Percentiles rank a stretch among this genome's conserved stretches.
phyloP scores from a whole-genome alignment of 2,113 vertebrate genomes.

The Perca flavescens region DNA sequence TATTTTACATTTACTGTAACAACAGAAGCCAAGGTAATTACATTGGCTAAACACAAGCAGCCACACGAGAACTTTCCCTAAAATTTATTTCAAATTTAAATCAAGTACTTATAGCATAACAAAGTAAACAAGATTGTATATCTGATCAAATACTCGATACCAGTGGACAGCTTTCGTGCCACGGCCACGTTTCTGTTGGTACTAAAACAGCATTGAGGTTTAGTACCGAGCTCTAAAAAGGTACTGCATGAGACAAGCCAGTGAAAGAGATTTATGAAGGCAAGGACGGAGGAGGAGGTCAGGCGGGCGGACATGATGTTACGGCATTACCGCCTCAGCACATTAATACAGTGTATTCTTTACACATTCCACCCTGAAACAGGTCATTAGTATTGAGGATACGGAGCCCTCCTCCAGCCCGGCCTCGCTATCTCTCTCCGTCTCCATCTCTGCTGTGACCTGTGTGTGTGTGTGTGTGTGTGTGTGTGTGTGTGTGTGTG shows the following conservation, averaged over 20 bases:
- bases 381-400: slow-evolving; percentile 71
- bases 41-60: background rate
- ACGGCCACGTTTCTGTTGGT: slow-evolving; percentile 3
- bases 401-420: slow-evolving; percentile 47
- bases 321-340: slow-evolving; percentile 51
- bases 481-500: slow-evolving; percentile 67
- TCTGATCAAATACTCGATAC: background rate
- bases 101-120: background rate
- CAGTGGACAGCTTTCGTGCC: slow-evolving; percentile 20
- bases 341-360: slow-evolving; percentile 66
- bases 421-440: slow-evolving; percentile 10
- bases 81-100: background rate
- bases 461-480: slow-evolving; percentile 19
- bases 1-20: background rate
- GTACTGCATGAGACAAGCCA: slow-evolving; percentile 49
- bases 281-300: slow-evolving; percentile 66
- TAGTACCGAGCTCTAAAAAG: slow-evolving; percentile 19
- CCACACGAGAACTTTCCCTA: too few relatives aligned
- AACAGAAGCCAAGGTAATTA: background rate
- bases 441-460: slow-evolving; percentile 35
- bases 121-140: slow-evolving; percentile 23
- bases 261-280: slow-evolving; percentile 73
- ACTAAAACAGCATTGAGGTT: slow-evolving; percentile 14
- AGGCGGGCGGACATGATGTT: slow-evolving; percentile 56
- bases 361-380: slow-evolving; percentile 68